Evolutionary conservation across 2,797 vertebrate species (phyloP).

Genomic region (Capromys pilorides): DNA sequence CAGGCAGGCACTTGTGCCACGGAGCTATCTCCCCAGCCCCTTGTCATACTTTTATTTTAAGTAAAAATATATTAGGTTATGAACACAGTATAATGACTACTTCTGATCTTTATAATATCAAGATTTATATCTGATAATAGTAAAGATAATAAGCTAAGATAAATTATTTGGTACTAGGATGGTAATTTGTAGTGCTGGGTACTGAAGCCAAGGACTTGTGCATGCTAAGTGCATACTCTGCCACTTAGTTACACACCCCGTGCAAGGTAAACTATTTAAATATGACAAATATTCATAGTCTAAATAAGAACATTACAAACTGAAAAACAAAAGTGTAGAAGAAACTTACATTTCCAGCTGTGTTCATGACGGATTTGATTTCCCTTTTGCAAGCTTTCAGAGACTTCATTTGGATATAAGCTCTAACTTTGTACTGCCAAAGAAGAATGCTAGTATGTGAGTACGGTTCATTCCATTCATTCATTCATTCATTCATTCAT

Average conservation of each 20-base stretch:
- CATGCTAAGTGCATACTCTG: neutral
- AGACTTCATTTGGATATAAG: constrained; percentile 99
- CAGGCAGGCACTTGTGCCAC: too few species aligned
- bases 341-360: constrained; percentile 96
- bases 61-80: neutral
- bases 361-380: constrained; percentile 99
- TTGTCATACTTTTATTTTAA: too few species aligned
- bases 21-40: too few species aligned
- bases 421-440: constrained; percentile 96
- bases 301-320: neutral
- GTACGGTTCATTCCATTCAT: neutral
- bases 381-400: constrained; percentile 98
- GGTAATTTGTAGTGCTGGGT: too few species aligned
- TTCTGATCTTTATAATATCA: neutral
- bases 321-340: constrained; percentile 30
- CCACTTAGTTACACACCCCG: too few species aligned
- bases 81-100: neutral
- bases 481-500: too few species aligned
- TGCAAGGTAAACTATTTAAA: neutral
- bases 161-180: neutral
- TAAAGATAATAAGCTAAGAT: neutral
- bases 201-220: neutral
- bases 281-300: neutral
- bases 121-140: neutral
- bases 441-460: neutral